A percentile compares a stretch with the other conserved stretches of the same genome.
Evolutionary conservation across 2,797 vertebrate genomes (phyloP).

Genomic region (Malurus splendens): DNA sequence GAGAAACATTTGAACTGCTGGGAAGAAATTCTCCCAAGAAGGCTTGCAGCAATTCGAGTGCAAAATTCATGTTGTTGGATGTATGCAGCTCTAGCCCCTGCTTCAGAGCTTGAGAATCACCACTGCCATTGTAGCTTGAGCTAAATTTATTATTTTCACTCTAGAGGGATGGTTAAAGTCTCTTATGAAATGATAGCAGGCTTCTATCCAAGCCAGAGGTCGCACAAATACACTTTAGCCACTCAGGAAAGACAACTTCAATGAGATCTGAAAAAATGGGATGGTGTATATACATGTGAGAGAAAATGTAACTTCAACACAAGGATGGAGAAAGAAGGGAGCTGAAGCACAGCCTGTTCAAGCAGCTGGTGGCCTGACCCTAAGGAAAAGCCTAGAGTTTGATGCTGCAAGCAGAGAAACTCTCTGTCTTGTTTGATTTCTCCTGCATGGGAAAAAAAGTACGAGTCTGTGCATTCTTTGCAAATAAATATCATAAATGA

Average conservation of each 20-base stretch:
- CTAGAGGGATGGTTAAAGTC: not conserved
- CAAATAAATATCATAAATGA: not conserved
- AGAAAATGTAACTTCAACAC: not conserved
- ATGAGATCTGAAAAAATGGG: not conserved
- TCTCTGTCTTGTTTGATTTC: not conserved
- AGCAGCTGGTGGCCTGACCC: conserved; percentile 23
- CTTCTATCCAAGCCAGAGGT: not conserved
- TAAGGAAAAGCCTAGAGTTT: not conserved
- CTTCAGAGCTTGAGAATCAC: conserved; percentile 1
- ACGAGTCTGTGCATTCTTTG: not conserved
- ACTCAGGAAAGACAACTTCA: not conserved
- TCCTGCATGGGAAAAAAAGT: not conserved
- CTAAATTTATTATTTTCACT: not conserved
- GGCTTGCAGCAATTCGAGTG: not conserved
- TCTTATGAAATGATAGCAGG: not conserved
- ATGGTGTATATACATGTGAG: not conserved
- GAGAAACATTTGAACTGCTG: not conserved
- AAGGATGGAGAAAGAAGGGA: not conserved
- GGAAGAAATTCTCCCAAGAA: not conserved
- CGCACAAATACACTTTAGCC: not conserved
- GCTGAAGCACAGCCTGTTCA: not conserved
- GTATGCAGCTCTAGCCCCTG: not conserved
- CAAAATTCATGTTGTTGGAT: not conserved
- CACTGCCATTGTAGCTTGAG: not conserved
- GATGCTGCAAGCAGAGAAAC: conserved; percentile 14